Percentiles rank a stretch among this genome's conserved stretches.
These are phyloP conservation scores for Macrophya annulata DNA, from an alignment of 2,888 invertebrate species.

Conservation along the genomic window DNA sequence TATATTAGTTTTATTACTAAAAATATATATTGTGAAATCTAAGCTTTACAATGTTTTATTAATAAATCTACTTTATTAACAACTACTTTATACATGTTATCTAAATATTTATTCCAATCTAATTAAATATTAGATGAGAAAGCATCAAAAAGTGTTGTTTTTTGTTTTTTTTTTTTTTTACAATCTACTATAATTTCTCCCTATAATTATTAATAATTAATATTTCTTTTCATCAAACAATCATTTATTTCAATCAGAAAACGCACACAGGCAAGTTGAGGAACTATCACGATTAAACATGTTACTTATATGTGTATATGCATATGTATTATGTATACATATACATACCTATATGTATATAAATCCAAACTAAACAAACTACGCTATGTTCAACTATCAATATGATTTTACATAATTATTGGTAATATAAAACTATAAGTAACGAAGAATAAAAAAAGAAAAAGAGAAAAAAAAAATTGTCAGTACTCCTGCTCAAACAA, in stretches of 20 bases:
- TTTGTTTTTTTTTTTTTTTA: neutral
- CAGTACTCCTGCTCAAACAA: constrained; percentile 26
- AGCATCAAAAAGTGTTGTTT: neutral
- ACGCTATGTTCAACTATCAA: neutral
- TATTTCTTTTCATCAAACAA: constrained; percentile 16
- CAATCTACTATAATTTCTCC: neutral
- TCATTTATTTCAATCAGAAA: neutral
- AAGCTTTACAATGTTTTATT: constrained; percentile 20
- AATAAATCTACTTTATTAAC: constrained; percentile 9
- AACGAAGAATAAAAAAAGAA: constrained; percentile 1
- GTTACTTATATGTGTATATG: constrained; percentile 2
- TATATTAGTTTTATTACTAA: constrained; percentile 27
- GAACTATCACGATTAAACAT: constrained; percentile 29
- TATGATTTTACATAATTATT: constrained; percentile 16
- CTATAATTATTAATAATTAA: neutral
- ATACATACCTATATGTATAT: neutral
- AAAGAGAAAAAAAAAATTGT: neutral
- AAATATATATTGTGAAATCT: constrained; percentile 33
- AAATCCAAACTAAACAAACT: neutral
- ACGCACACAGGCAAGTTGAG: constrained; percentile 15
- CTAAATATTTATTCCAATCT: neutral
- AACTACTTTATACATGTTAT: constrained; percentile 20
- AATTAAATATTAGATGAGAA: neutral
- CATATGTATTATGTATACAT: neutral
- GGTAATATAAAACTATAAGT: constrained; percentile 30